Conservation (phyloP, 2,888 invertebrate genomes). For the Heliconius charithonia region DNA sequence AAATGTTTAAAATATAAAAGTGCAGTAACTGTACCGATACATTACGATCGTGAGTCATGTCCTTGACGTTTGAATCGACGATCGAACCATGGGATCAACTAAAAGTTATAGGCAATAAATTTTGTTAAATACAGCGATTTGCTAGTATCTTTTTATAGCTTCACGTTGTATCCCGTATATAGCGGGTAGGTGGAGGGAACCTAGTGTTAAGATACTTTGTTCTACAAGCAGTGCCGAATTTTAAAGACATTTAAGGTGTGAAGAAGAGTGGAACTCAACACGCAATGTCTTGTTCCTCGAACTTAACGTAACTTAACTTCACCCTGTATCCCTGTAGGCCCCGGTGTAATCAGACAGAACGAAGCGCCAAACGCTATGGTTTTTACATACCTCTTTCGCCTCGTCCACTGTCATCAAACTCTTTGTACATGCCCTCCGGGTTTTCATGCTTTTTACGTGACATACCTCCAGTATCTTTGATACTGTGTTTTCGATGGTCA, state of each 20-base stretch:
- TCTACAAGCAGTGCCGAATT: background rate
- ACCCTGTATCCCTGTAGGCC: too few relatives aligned
- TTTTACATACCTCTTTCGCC: too few relatives aligned
- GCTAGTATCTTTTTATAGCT: background rate
- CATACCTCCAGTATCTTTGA: too few relatives aligned
- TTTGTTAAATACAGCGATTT: slow-evolving; percentile 8
- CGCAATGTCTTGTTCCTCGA: too few relatives aligned
- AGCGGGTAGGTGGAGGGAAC: background rate
- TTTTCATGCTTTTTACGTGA: too few relatives aligned
- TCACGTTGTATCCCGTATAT: background rate
- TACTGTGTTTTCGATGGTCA: too few relatives aligned
- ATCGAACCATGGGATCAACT: slow-evolving; percentile 4
- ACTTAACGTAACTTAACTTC: too few relatives aligned
- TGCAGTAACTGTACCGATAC: background rate
- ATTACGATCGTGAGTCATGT: background rate
- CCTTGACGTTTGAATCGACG: slow-evolving; percentile 9
- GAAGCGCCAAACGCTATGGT: too few relatives aligned
- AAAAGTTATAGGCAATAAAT: slow-evolving; percentile 15
- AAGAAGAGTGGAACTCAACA: background rate
- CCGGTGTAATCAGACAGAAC: rapidly evolving
- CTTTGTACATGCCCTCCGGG: too few relatives aligned
- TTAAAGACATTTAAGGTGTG: too few relatives aligned
- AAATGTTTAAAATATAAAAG: background rate
- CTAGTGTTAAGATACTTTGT: background rate
- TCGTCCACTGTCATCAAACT: too few relatives aligned